Evolutionary conservation across 1,140 invertebrate genomes (phyloP).

Genomic region (Lordiphosa mommai): DNA sequence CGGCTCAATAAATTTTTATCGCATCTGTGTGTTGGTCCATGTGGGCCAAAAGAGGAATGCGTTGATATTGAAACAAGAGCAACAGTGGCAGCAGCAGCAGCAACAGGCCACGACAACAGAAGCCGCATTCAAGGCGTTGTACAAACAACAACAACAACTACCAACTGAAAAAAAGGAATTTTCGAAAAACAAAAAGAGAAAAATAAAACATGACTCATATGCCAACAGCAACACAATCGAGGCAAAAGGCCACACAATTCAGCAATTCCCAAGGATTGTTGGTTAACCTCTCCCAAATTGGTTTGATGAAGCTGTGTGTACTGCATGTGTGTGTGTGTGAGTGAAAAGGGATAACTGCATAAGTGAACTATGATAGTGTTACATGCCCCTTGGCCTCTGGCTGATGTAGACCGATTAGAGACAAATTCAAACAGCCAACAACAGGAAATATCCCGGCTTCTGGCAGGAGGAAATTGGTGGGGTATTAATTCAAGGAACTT

Average conservation of each 20-base stretch:
- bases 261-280: constrained; percentile 9
- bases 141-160: constrained; percentile 63
- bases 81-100: constrained; percentile 38
- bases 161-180: constrained; percentile 23
- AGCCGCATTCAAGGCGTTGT: constrained; percentile 71
- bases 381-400: constrained; percentile 1
- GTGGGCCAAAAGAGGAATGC: constrained; percentile 63
- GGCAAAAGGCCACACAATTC: constrained; percentile 17
- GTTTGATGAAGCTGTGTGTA: constrained; percentile 58
- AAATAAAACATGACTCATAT: constrained; percentile 23
- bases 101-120: constrained; percentile 53
- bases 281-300: constrained; percentile 44
- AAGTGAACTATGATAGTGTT: constrained; percentile 16
- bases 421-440: no score
- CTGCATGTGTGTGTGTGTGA: constrained; percentile 17
- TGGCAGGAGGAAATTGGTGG: no score
- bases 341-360: constrained; percentile 14
- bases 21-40: constrained; percentile 38
- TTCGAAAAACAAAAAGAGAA: constrained; percentile 10
- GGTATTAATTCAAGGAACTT: no score
- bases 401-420: no score
- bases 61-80: constrained; percentile 69
- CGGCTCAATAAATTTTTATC: constrained; percentile 74
- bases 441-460: no score
- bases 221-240: constrained; percentile 4